Conservation (phyloP, 2,888 invertebrate species). For the Campoletis raptor region DNA sequence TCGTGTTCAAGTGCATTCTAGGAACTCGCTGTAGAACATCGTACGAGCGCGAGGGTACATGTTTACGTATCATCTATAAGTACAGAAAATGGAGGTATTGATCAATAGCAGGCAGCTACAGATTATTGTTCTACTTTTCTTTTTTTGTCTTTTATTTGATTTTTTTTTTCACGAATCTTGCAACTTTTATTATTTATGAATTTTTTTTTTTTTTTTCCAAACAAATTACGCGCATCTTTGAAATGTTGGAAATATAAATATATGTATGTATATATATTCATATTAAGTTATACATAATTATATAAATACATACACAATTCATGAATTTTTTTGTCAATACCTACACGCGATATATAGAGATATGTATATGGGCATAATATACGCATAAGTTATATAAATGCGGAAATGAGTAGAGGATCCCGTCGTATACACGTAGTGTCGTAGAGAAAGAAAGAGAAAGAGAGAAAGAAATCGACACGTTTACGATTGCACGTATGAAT, state of each 20-base stretch:
- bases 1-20: constrained; percentile 84
- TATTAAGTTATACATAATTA: constrained; percentile 1
- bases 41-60: constrained; percentile 84
- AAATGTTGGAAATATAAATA: constrained; percentile 10
- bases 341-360: background rate
- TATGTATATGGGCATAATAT: background rate
- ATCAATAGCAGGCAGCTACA: constrained; percentile 82
- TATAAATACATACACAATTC: background rate
- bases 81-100: constrained; percentile 84
- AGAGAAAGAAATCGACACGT: constrained; percentile 28
- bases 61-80: constrained; percentile 84
- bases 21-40: constrained; percentile 84
- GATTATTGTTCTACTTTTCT: constrained; percentile 78
- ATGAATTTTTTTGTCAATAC: background rate
- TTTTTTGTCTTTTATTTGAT: constrained; percentile 21
- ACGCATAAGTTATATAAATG: background rate
- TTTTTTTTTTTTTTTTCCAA: background rate
- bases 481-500: constrained; percentile 26
- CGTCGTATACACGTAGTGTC: background rate
- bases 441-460: background rate
- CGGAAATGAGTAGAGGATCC: background rate
- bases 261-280: constrained; percentile 20
- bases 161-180: constrained; percentile 10
- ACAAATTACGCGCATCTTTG: constrained; percentile 7
- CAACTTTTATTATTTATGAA: background rate